Base-by-base conservation (phyloP, 1,140 invertebrate genomes). In the Oedothorax gibbosus region DNA sequence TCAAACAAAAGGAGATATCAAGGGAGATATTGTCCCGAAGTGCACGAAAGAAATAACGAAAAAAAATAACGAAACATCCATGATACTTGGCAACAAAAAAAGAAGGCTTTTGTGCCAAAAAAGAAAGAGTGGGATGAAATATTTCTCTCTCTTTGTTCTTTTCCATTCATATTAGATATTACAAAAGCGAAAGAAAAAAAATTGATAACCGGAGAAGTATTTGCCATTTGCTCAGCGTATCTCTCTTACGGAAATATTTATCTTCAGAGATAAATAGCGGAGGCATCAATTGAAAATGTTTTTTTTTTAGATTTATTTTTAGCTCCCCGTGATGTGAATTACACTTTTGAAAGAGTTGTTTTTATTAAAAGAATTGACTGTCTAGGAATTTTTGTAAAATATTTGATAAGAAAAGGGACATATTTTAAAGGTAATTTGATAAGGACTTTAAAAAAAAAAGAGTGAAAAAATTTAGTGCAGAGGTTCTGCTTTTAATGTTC, bases 191-290 rank as follows among this genome's bases (percentile, higher is more conserved):
- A 51, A 72, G 53, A 15, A 79, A 68, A n/a, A n/a, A 49, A 68
- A 68, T 56, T 79, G 77, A 79, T 79, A 66, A 65, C 49, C 50
- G 60, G 68, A 79, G 53, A 66, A 68, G 62, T 54, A 79, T 79
- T 79, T 79, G 77, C 68, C 77, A 79, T 79, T 79, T 68, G n/a
- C 51, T 79, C 35, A 35, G 14, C 51, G 18, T 54, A 66, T 64
- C 60, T 68, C 14, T 8, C 14, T 53, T 20, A 64, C 60, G 75
- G 75, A 66, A 79, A 79, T 79, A 56, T 79, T 79, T 79, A 79
- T 79, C 77, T 79, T 56, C 35, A 66, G 68, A 53, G 18, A 68
- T 66, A 79, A 79, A 68, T 79, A 79, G 56, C 18, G 18, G 5
- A 18, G 14, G 3, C 10, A 73, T 73, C 54, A 50, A 73, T 69